Evolutionary conservation across 1,140 invertebrate species (phyloP).

Genomic region (Helicoverpa zea): DNA sequence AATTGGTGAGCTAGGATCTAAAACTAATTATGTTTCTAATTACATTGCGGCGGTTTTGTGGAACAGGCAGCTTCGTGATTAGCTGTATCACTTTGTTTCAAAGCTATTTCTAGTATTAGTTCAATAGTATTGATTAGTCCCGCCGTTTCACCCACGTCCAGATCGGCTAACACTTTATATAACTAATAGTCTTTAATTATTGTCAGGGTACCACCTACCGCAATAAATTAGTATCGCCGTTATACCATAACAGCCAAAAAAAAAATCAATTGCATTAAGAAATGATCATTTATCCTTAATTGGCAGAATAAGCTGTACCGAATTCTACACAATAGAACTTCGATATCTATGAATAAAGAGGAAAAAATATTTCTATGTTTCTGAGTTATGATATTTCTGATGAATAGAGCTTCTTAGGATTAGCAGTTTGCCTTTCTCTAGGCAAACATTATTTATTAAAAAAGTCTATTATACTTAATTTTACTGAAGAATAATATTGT

Average conservation of each 20-base stretch:
- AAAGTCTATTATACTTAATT: slow-evolving; percentile 5
- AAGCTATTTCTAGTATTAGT: background rate
- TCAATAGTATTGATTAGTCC: background rate
- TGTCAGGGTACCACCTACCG: no score
- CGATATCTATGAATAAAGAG: no score
- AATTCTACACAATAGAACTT: no score
- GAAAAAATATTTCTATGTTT: no score
- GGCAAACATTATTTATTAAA: background rate
- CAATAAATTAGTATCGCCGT: no score
- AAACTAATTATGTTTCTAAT: slow-evolving; percentile 26
- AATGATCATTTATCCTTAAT: no score
- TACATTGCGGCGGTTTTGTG: slow-evolving; percentile 22
- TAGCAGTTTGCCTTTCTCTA: background rate
- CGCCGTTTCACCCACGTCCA: no score
- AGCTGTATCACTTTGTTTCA: background rate
- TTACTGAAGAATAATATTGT: background rate
- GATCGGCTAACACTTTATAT: background rate
- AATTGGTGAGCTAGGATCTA: slow-evolving; percentile 7
- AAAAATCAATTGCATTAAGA: no score
- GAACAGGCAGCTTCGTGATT: slow-evolving; percentile 9
- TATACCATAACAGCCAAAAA: no score
- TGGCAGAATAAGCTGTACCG: no score
- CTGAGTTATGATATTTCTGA: no score
- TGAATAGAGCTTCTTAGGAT: background rate
- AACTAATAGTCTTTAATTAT: no score